Evolutionary conservation across 2,888 invertebrate species (phyloP).

Genomic region (Nymphalis urticae): DNA sequence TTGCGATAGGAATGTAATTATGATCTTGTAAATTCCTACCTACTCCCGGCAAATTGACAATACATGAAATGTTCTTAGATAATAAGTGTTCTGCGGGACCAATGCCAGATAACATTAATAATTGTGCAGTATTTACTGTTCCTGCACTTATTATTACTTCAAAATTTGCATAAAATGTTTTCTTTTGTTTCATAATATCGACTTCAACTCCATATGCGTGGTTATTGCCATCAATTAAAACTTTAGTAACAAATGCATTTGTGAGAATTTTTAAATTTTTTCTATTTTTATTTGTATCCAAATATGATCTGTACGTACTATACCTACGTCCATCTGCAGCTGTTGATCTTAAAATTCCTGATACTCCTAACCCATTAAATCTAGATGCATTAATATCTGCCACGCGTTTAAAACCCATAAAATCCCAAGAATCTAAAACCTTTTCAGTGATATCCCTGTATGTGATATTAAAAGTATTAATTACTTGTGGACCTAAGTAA

Average conservation of each 20-base stretch:
- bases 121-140: slow-evolving; percentile 72
- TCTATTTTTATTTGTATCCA: slow-evolving; percentile 52
- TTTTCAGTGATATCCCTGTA: slow-evolving; percentile 51
- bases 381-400: slow-evolving; percentile 66
- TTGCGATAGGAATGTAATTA: slow-evolving; percentile 57
- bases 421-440: slow-evolving; percentile 62
- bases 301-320: slow-evolving; percentile 75
- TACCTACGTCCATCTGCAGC: slow-evolving; percentile 70
- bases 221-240: slow-evolving; percentile 70
- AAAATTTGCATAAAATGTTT: slow-evolving; percentile 50
- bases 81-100: slow-evolving; percentile 66
- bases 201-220: slow-evolving; percentile 65
- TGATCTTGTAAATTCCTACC: slow-evolving; percentile 82
- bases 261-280: slow-evolving; percentile 66
- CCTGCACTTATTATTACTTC: slow-evolving; percentile 78
- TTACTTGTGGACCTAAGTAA: slow-evolving; percentile 64
- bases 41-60: slow-evolving; percentile 69
- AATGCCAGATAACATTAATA: slow-evolving; percentile 78
- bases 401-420: slow-evolving; percentile 65
- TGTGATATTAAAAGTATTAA: slow-evolving; percentile 71
- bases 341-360: slow-evolving; percentile 70
- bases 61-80: slow-evolving; percentile 57
- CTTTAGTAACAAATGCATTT: slow-evolving; percentile 70
- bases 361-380: slow-evolving; percentile 57
- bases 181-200: slow-evolving; percentile 44